Evolutionary conservation across 2,797 vertebrate species (phyloP).

Genomic region (Glyptemys insculpta): DNA sequence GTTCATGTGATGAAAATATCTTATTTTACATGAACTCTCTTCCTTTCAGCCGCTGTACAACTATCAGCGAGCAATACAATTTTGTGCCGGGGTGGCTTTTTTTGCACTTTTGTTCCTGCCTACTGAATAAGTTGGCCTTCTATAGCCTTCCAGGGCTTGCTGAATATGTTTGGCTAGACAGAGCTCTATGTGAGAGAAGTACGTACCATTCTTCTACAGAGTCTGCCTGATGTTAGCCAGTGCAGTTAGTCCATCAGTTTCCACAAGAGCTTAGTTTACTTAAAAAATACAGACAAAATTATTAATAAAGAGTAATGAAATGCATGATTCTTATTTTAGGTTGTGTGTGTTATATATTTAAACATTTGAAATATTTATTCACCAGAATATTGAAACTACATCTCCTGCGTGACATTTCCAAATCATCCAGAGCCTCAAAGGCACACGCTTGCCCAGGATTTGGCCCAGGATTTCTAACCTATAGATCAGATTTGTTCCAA

Average conservation of each 20-base stretch:
- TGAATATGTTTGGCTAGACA: background rate
- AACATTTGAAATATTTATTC: background rate
- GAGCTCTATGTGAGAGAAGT: background rate
- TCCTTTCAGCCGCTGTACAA: accelerated
- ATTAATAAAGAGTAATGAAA: background rate
- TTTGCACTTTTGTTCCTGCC: background rate
- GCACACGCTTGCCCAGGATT: background rate
- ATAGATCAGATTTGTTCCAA: background rate
- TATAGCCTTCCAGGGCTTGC: accelerated
- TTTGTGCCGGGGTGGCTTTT: accelerated
- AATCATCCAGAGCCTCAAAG: background rate
- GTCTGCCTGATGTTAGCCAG: background rate
- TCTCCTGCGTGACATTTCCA: background rate
- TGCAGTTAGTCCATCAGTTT: background rate
- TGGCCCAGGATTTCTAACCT: background rate
- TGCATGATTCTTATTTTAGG: background rate
- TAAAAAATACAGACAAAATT: background rate
- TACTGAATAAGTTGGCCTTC: background rate
- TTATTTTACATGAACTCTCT: background rate
- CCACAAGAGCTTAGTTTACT: background rate
- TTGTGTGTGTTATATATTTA: too few species aligned
- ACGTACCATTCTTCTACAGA: background rate
- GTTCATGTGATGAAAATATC: background rate
- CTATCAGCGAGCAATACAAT: background rate
- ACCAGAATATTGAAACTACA: background rate